Percentiles rank a stretch among this genome's conserved stretches.
Conservation (phyloP, 2,888 invertebrate genomes). For the Patella pellucida region DNA sequence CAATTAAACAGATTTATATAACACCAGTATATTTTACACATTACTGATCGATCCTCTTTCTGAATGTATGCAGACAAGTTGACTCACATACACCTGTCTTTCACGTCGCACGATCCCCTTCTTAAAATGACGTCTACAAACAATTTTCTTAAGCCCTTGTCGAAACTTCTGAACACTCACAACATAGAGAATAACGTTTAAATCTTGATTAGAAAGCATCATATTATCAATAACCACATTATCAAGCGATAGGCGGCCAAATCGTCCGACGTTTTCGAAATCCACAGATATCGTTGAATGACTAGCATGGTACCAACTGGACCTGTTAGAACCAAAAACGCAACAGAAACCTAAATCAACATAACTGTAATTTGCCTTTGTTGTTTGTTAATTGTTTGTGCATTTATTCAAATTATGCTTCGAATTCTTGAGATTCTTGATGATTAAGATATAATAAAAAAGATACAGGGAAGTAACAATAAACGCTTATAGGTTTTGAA, state of each 20-base stretch:
- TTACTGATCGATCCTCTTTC: too few species aligned
- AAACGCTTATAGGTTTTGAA: neutral
- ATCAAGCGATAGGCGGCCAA: constrained; percentile 22
- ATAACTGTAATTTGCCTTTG: constrained; percentile 26
- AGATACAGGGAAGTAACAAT: constrained; percentile 31
- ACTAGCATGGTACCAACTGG: constrained; percentile 30
- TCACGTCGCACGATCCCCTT: too few species aligned
- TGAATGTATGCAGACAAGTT: too few species aligned
- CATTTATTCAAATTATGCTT: too few species aligned
- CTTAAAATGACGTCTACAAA: too few species aligned
- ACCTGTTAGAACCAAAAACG: constrained; percentile 30
- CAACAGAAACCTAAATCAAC: constrained; percentile 31
- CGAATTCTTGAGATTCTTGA: constrained; percentile 15
- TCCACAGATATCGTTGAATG: constrained; percentile 26
- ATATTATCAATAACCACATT: constrained; percentile 32
- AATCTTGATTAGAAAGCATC: constrained; percentile 35
- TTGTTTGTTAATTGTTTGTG: too few species aligned
- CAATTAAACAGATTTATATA: too few species aligned
- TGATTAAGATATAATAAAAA: constrained; percentile 30
- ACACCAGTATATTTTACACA: too few species aligned
- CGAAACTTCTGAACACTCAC: constrained; percentile 31
- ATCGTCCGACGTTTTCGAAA: constrained; percentile 21
- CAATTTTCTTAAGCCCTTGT: too few species aligned
- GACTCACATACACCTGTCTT: too few species aligned
- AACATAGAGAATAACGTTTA: constrained; percentile 33